phyloP scores from a whole-genome alignment of 2,797 vertebrate genomes.

The Cuculus canorus region DNA sequence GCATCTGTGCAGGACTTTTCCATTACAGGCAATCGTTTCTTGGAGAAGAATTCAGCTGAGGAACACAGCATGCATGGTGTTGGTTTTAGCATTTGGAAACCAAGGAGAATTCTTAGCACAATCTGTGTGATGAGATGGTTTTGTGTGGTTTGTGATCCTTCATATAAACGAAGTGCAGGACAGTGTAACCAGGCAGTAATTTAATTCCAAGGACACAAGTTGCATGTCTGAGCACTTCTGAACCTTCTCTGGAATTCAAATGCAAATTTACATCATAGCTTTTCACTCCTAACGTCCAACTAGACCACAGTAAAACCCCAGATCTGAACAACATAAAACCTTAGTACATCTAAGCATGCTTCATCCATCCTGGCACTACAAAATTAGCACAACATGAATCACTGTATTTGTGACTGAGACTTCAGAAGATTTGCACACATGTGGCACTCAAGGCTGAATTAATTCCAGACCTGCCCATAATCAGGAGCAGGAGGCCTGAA shows the following conservation, averaged over 20 bases:
- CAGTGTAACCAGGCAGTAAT: neutral
- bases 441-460: neutral
- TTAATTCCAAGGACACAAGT: neutral
- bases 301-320: neutral
- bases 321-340: neutral
- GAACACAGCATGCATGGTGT: neutral
- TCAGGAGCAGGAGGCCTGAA: neutral
- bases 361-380: neutral
- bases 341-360: neutral
- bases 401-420: neutral
- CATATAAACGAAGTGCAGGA: neutral
- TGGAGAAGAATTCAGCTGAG: neutral
- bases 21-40: neutral
- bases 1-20: neutral
- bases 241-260: neutral
- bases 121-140: neutral
- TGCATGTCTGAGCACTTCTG: neutral
- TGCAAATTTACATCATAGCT: neutral
- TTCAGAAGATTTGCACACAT: neutral
- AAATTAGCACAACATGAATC: neutral
- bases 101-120: neutral
- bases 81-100: neutral
- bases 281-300: neutral
- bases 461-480: neutral
- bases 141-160: neutral